Percentiles rank a stretch among this genome's conserved stretches.
phyloP scores from a whole-genome alignment of 2,113 vertebrate genomes.

The Sus scrofa region DNA sequence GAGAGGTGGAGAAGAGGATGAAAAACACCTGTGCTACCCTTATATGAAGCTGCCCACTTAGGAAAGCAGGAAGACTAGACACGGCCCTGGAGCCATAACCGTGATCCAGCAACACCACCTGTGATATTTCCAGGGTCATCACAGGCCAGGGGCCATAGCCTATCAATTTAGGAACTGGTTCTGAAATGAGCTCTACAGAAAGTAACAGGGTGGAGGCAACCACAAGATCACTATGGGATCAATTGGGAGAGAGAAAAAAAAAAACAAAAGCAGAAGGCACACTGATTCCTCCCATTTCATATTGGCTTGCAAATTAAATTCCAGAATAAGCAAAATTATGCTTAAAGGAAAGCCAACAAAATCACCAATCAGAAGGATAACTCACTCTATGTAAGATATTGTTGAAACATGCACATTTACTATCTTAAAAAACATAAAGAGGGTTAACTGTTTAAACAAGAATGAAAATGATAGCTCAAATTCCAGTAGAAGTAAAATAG shows the following conservation, averaged over 20 bases:
- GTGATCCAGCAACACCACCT: background rate
- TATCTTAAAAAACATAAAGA: background rate
- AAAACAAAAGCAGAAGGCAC: background rate
- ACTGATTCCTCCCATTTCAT: background rate
- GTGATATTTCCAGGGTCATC: background rate
- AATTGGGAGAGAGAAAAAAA: background rate
- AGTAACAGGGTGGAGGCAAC: background rate
- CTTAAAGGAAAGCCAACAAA: background rate
- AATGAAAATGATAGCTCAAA: slow-evolving; percentile 7
- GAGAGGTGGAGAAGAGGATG: background rate
- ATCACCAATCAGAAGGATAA: background rate
- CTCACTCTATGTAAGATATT: background rate
- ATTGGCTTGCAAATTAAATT: background rate
- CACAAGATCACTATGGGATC: background rate
- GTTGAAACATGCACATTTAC: background rate
- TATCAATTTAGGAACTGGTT: background rate
- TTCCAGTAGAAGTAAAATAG: slow-evolving; percentile 5
- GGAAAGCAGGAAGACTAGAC: background rate
- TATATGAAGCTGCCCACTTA: background rate
- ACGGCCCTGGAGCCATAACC: background rate
- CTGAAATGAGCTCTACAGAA: background rate
- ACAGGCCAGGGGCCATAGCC: background rate
- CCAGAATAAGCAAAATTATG: background rate
- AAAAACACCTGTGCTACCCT: background rate
- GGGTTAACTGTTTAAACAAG: background rate